Percentiles rank a stretch among this genome's conserved stretches.
phyloP scores from a whole-genome alignment of 2,888 invertebrate genomes.

The Agrilus mali region DNA sequence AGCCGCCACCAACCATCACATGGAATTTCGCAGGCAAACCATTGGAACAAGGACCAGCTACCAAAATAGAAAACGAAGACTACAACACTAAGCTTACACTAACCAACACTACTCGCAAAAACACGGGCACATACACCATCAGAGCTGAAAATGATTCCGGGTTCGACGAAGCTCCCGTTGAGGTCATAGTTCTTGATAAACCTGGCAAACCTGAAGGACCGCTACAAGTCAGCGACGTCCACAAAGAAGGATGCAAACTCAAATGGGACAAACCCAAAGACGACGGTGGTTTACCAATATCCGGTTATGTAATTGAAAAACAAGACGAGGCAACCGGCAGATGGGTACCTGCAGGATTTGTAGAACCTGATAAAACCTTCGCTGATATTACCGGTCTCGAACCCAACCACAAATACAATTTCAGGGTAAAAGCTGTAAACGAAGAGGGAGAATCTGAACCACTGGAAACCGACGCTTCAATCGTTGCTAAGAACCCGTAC shows the following conservation, averaged over 20 bases:
- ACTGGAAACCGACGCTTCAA: constrained; percentile 75
- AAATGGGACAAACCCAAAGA: constrained; percentile 94
- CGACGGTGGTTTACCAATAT: constrained; percentile 86
- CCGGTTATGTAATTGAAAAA: constrained; percentile 87
- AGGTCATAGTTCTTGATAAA: constrained; percentile 74
- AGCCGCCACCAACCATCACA: constrained; percentile 84
- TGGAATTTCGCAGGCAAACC: constrained; percentile 63
- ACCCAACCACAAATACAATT: constrained; percentile 92
- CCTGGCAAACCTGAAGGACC: constrained; percentile 87
- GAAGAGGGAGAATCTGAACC: constrained; percentile 97
- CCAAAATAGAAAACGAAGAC: constrained; percentile 79
- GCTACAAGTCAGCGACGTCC: constrained; percentile 78
- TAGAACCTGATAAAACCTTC: constrained; percentile 69
- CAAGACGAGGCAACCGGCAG: constrained; percentile 80
- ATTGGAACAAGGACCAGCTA: constrained; percentile 51
- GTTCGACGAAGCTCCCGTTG: constrained; percentile 85
- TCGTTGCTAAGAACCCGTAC: constrained; percentile 94
- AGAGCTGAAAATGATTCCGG: constrained; percentile 90
- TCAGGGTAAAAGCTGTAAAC: constrained; percentile 93
- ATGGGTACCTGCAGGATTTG: constrained; percentile 78
- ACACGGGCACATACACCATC: constrained; percentile 84
- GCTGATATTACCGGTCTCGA: constrained; percentile 80
- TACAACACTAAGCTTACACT: constrained; percentile 80
- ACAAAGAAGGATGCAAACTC: constrained; percentile 86
- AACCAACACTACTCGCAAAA: constrained; percentile 66